phyloP scores from a whole-genome alignment of 2,113 vertebrate genomes.

The Misgurnus anguillicaudatus region DNA sequence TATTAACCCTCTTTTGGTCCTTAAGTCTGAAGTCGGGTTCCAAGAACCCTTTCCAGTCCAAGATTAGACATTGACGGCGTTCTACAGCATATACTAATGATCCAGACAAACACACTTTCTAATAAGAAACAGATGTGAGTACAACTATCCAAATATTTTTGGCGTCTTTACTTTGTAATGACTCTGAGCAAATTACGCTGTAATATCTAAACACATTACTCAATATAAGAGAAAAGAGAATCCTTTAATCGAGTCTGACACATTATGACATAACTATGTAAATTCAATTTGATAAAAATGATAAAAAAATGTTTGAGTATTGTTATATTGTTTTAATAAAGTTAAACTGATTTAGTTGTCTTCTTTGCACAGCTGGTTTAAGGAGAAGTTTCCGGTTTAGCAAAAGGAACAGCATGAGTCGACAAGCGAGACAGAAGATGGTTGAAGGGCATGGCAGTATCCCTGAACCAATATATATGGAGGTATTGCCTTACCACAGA shows the following conservation, averaged over 20 bases:
- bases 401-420: slow-evolving; percentile 82
- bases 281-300: slow-evolving; percentile 1
- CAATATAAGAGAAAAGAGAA: neutral
- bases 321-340: neutral
- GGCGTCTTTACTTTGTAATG: neutral
- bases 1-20: slow-evolving; percentile 14
- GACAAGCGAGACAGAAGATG: slow-evolving; percentile 82
- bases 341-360: neutral
- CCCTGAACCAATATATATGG: slow-evolving; percentile 60
- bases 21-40: slow-evolving; percentile 5
- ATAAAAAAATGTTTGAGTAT: neutral
- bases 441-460: slow-evolving; percentile 75
- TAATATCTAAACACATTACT: slow-evolving; percentile 25
- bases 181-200: slow-evolving; percentile 10
- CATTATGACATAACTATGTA: neutral
- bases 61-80: slow-evolving; percentile 21
- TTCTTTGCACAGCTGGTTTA: slow-evolving; percentile 79
- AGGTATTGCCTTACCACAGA: slow-evolving; percentile 63
- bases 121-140: slow-evolving; percentile 26
- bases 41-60: slow-evolving; percentile 9
- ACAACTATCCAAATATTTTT: slow-evolving; percentile 27
- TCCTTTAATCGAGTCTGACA: slow-evolving; percentile 1
- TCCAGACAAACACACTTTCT: slow-evolving; percentile 22
- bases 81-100: slow-evolving; percentile 19
- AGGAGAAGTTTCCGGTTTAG: slow-evolving; percentile 92